Evolutionary conservation across 2,113 vertebrate species (phyloP).

Genomic region (Anthoscopus minutus): DNA sequence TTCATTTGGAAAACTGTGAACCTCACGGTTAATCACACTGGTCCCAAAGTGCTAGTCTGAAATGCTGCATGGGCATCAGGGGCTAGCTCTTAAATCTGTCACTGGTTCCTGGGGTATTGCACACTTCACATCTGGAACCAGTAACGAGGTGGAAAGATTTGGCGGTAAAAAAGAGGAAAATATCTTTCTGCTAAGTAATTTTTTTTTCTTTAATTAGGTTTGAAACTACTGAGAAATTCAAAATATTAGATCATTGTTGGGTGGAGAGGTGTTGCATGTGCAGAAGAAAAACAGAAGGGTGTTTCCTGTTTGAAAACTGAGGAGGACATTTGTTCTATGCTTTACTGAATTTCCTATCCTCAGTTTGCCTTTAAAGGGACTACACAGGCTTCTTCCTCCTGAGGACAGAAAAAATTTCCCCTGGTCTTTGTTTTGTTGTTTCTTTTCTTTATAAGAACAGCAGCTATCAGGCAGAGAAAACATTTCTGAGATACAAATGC

Average conservation of each 20-base stretch:
- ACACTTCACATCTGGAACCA: neutral
- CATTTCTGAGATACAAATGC: neutral
- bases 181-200: neutral
- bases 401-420: neutral
- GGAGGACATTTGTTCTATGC: neutral
- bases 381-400: neutral
- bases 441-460: neutral
- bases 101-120: neutral
- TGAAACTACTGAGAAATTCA: neutral
- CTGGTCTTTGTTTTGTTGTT: neutral
- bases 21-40: neutral
- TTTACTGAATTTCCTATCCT: neutral
- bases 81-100: conserved; percentile 15
- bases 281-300: neutral
- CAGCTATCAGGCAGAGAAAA: neutral
- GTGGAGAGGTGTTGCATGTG: neutral
- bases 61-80: neutral
- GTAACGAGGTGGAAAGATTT: neutral
- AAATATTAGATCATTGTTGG: neutral
- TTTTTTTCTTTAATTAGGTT: neutral
- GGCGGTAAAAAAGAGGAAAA: neutral
- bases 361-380: neutral
- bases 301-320: neutral
- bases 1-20: conserved; percentile 1
- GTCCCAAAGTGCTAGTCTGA: neutral